Evolutionary conservation across 2,888 invertebrate genomes (phyloP).

Genomic region (Athetis lepigone): DNA sequence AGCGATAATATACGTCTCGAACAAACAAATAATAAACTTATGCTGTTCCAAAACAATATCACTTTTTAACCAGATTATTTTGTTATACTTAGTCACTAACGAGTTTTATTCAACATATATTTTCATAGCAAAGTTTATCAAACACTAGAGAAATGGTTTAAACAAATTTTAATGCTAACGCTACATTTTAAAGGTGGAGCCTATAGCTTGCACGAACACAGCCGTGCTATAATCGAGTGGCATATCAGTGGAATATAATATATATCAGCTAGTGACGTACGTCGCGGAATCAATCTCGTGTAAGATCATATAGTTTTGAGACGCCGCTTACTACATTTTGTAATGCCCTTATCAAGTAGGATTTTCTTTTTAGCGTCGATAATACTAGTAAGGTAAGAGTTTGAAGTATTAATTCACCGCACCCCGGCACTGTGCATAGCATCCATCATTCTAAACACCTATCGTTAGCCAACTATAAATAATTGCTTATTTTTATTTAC

Average conservation of each 20-base stretch:
- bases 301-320: conserved; percentile 73
- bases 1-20: conserved; percentile 38
- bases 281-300: conserved; percentile 57
- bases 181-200: conserved; percentile 45
- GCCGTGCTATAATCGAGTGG: conserved; percentile 69
- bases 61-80: conserved; percentile 84
- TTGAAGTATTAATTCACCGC: conserved; percentile 52
- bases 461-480: conserved; percentile 31
- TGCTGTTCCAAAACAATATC: conserved; percentile 70
- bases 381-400: conserved; percentile 58
- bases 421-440: conserved; percentile 49
- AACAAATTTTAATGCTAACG: conserved; percentile 50
- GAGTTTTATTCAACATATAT: conserved; percentile 77
- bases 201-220: conserved; percentile 45
- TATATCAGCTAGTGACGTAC: conserved; percentile 63
- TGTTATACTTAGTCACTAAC: conserved; percentile 66
- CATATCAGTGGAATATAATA: conserved; percentile 73
- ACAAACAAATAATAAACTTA: conserved; percentile 54
- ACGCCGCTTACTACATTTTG: conserved; percentile 70
- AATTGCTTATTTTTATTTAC: conserved; percentile 43
- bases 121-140: conserved; percentile 81
- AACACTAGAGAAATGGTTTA: conserved; percentile 47
- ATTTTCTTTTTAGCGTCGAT: conserved; percentile 68
- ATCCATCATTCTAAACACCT: conserved; percentile 34
- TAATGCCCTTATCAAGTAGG: conserved; percentile 68